Base-by-base conservation (phyloP, 2,888 invertebrate species). In the Drosophila anomalata region DNA sequence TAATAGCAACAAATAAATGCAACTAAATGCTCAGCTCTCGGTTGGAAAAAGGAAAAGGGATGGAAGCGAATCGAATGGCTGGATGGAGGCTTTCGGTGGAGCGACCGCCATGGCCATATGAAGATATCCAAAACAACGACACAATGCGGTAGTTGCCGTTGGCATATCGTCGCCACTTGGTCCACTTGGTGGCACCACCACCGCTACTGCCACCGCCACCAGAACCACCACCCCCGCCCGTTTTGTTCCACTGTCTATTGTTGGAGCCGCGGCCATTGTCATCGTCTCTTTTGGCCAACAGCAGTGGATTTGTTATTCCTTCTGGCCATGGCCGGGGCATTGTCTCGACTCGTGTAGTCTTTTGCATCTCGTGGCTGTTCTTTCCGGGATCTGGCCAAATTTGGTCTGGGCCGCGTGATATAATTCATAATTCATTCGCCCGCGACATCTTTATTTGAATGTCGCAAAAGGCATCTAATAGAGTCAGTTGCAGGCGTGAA, bases 1-100 rank as follows among this genome's bases (percentile, higher is more conserved):
- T 90, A 91, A 91, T 91, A 90, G 91, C 89, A 91, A 90, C 91
- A 91, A 91, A 91, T 91, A 91, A 91, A 91, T 91, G 90, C 90
- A 89, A 89, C 90, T 91, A 90, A 90, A 90, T 90, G 90, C 89
- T 90, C 73, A 46, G 61, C 41, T 12, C 24, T 62, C 70, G 75
- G 69, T 29, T 60, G 62, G 63, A 66, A 33, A 31, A n/a, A 33
- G 68, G 7, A 42, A 59, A 70, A 63, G 65, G 70, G 60, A 48
- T 59, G 56, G 29, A 24, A 46, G 48, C 48, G 46, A 12, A 46
- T 20, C 33, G 29, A 62, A 58, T 56, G 50, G 51, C 26, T 55
- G 62, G 59, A 47, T 26, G 22, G 20, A 56, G 44, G 44, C 52
- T 36, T 33, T 48, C 55, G 17, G 48, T 53, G 29, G 39, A 26